Conservation (phyloP, 2,888 invertebrate genomes). For the Lasioglossum villosulum region DNA sequence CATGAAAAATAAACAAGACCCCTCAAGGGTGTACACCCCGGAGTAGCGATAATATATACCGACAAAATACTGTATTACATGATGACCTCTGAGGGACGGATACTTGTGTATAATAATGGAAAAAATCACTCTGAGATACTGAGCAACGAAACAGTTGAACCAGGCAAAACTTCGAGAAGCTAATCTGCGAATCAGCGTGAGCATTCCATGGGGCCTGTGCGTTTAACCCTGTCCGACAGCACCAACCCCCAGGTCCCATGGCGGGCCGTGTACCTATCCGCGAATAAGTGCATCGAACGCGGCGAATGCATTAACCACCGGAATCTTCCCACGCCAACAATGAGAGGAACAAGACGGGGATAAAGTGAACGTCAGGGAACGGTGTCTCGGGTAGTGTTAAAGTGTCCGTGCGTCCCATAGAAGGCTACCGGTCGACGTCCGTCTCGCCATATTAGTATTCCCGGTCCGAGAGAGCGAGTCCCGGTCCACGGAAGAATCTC, state of each 20-base stretch:
- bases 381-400: slow-evolving; percentile 37
- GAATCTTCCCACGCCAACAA: slow-evolving; percentile 52
- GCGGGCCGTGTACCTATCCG: slow-evolving; percentile 13
- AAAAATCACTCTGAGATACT: no score
- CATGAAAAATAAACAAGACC: no score
- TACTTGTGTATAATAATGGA: no score
- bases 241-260: slow-evolving; percentile 19
- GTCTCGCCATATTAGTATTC: slow-evolving; percentile 65
- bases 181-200: neutral
- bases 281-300: slow-evolving; percentile 41
- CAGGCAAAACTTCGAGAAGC: neutral
- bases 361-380: slow-evolving; percentile 38
- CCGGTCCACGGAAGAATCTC: slow-evolving; percentile 23
- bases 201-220: neutral
- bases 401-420: slow-evolving; percentile 33
- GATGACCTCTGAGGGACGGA: no score
- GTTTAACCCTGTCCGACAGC: slow-evolving; percentile 5
- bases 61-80: no score
- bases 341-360: slow-evolving; percentile 22
- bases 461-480: slow-evolving; percentile 32
- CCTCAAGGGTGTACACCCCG: no score
- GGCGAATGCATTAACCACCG: slow-evolving; percentile 32
- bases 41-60: no score
- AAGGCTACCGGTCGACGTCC: slow-evolving; percentile 33
- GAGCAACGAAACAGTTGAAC: neutral